These are phyloP conservation scores for Orchesellides sinensis DNA, from an alignment of 2,888 invertebrate species.

Conservation along the genomic window DNA sequence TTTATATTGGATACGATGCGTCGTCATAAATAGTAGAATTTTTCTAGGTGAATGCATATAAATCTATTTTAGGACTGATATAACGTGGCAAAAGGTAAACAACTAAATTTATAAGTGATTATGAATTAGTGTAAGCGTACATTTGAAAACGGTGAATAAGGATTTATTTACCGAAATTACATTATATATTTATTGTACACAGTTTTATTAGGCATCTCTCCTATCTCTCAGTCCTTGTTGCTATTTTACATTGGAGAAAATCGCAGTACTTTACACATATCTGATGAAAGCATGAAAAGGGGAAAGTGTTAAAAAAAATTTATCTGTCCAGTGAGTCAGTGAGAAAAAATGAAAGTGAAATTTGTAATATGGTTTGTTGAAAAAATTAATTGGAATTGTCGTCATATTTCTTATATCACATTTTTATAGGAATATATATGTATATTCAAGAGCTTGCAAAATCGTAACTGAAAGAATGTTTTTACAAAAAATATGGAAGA, in stretches of 20 bases:
- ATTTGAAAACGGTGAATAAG: background rate
- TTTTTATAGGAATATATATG: background rate
- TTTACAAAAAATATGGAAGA: background rate
- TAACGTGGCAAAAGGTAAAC: slow-evolving; percentile 42
- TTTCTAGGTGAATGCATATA: background rate
- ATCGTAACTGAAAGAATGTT: slow-evolving; percentile 14
- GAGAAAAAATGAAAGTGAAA: background rate
- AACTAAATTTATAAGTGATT: no score
- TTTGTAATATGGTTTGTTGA: background rate
- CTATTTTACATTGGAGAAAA: background rate
- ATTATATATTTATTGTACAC: background rate
- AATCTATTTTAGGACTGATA: slow-evolving; percentile 46
- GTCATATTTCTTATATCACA: background rate
- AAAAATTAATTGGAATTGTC: background rate
- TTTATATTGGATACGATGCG: background rate
- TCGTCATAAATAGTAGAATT: background rate
- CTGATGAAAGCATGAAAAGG: background rate
- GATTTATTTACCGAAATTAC: background rate
- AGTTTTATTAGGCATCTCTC: background rate
- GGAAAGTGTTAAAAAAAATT: background rate
- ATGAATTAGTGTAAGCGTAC: background rate
- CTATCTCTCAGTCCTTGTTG: background rate
- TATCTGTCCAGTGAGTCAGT: background rate
- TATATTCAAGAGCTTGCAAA: slow-evolving; percentile 9
- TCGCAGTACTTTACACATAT: no score